Conservation (phyloP, 1,140 invertebrate species). For the Tigriopus japonicus region DNA sequence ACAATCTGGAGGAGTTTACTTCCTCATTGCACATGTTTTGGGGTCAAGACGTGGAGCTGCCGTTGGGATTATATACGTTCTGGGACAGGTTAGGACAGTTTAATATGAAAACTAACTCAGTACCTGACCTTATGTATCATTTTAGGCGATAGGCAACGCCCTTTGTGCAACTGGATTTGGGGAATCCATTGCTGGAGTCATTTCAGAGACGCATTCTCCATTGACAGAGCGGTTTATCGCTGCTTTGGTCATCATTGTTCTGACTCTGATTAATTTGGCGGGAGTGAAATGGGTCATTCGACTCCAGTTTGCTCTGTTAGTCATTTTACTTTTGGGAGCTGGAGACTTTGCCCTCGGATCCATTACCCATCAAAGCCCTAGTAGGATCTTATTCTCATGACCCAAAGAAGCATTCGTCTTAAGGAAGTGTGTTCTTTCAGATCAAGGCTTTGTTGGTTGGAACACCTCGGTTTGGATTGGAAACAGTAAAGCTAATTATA, state of each 20-base stretch:
- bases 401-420: neutral
- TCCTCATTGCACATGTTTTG: constrained; percentile 76
- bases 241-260: constrained; percentile 51
- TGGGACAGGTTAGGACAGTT: constrained; percentile 54
- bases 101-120: no score
- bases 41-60: constrained; percentile 79
- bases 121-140: constrained; percentile 14
- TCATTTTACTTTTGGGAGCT: constrained; percentile 62
- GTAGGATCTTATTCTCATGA: constrained; percentile 7
- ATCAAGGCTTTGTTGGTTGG: constrained; percentile 66
- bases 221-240: constrained; percentile 54
- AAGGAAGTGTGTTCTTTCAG: constrained; percentile 29
- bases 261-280: constrained; percentile 69
- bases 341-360: constrained; percentile 74
- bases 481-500: constrained; percentile 63
- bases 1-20: constrained; percentile 87
- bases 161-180: constrained; percentile 87
- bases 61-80: constrained; percentile 78
- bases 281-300: constrained; percentile 87
- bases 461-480: constrained; percentile 49
- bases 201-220: constrained; percentile 43
- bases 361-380: constrained; percentile 29
- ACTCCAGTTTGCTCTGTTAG: constrained; percentile 60
- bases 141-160: constrained; percentile 78
- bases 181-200: constrained; percentile 66